Conservation (phyloP, 1,140 invertebrate species). For the Drosophila parvula region DNA sequence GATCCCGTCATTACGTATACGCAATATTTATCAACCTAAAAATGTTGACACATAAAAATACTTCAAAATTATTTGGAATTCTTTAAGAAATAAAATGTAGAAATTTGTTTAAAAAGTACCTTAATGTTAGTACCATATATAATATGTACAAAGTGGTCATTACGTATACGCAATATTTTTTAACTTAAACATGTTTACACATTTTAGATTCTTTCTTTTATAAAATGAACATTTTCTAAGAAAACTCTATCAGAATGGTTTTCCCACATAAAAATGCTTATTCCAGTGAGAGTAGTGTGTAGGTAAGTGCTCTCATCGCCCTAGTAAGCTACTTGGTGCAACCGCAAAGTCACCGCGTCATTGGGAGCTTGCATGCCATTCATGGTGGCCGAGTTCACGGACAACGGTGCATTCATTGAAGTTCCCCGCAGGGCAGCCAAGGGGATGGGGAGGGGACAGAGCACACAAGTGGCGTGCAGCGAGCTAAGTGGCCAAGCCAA, state of each 20-base stretch:
- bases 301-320: slow-evolving; percentile 1
- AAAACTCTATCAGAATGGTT: background rate
- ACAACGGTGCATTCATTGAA: slow-evolving; percentile 70
- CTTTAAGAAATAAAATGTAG: too few relatives aligned
- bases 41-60: too few relatives aligned
- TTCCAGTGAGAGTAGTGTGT: background rate
- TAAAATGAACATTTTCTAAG: background rate
- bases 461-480: slow-evolving; percentile 47
- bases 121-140: too few relatives aligned
- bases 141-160: background rate
- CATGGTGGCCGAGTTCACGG: slow-evolving; percentile 72
- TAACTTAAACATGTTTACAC: background rate
- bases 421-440: slow-evolving; percentile 47
- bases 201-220: background rate
- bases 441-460: background rate
- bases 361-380: slow-evolving; percentile 52
- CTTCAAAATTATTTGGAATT: too few relatives aligned
- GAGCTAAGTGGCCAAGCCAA: slow-evolving; percentile 35
- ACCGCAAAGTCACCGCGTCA: slow-evolving; percentile 60
- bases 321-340: slow-evolving; percentile 12
- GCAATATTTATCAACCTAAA: background rate
- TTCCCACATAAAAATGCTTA: background rate
- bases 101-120: too few relatives aligned
- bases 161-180: background rate
- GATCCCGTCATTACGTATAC: background rate